Evolutionary conservation across 1,140 invertebrate genomes (phyloP).

Genomic region (Heliconius hermathena): DNA sequence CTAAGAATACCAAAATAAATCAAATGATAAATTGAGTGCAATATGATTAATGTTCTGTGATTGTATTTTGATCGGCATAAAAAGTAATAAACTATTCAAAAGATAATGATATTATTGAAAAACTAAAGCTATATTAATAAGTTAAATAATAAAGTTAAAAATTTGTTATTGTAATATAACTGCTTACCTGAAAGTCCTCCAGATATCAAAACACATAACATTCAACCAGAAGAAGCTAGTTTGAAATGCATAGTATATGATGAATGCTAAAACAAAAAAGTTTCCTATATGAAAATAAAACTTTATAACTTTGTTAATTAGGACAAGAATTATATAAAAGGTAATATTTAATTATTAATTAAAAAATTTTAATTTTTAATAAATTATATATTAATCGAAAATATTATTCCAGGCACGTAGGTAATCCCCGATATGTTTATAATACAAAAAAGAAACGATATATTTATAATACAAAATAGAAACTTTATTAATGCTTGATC

Average conservation of each 20-base stretch:
- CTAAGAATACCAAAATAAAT: background rate
- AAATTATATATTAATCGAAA: too few relatives aligned
- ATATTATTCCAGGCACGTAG: too few relatives aligned
- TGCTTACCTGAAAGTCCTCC: constrained; percentile 86
- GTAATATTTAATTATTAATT: too few relatives aligned
- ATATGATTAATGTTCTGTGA: background rate
- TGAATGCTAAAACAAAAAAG: constrained; percentile 82
- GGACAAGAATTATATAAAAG: too few relatives aligned
- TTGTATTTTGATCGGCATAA: background rate
- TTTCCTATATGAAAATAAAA: too few relatives aligned
- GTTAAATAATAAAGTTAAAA: background rate
- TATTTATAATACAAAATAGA: background rate
- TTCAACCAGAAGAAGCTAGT: constrained; percentile 90
- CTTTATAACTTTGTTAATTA: too few relatives aligned
- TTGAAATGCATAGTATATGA: constrained; percentile 89
- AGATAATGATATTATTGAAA: background rate
- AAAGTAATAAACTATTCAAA: background rate
- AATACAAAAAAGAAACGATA: too few relatives aligned
- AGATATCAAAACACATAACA: constrained; percentile 89
- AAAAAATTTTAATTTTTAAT: too few relatives aligned
- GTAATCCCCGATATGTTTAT: background rate
- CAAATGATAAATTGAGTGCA: background rate
- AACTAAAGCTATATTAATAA: background rate
- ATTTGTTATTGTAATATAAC: background rate
- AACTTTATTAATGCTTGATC: background rate